Evolutionary conservation across 2,797 vertebrate genomes (phyloP).

Genomic region (Takifugu ocellatus): DNA sequence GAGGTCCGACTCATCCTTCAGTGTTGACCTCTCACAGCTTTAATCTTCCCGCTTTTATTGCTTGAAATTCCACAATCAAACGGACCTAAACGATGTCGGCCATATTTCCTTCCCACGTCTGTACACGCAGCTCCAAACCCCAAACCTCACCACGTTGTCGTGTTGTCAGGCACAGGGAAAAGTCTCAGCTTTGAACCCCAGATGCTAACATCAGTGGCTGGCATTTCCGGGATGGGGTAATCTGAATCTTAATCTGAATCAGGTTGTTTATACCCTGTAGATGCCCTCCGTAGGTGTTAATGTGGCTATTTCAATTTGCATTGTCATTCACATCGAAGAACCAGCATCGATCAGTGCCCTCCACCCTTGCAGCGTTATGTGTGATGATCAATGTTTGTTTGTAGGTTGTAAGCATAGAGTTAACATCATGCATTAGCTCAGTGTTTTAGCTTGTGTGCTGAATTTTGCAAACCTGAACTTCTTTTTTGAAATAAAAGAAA

Average conservation of each 20-base stretch:
- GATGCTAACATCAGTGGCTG: conserved; percentile 7
- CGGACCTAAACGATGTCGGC: conserved; percentile 3
- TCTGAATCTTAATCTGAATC: background rate
- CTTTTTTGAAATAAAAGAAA: too few relatives aligned
- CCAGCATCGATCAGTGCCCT: too few relatives aligned
- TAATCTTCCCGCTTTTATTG: conserved; percentile 20
- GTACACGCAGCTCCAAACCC: conserved; percentile 18
- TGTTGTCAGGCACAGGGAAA: conserved; percentile 27
- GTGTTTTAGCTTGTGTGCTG: too few relatives aligned
- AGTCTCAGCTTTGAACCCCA: conserved; percentile 12
- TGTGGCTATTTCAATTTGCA: too few relatives aligned
- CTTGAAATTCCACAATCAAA: conserved; percentile 3
- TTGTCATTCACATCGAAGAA: too few relatives aligned
- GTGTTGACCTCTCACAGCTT: conserved; percentile 8
- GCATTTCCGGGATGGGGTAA: background rate
- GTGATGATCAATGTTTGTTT: too few relatives aligned
- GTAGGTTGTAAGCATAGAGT: too few relatives aligned
- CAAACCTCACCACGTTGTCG: background rate
- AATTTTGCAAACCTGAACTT: too few relatives aligned
- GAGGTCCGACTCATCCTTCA: background rate
- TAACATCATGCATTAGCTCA: too few relatives aligned
- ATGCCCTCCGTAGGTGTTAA: too few relatives aligned
- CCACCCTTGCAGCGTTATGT: too few relatives aligned
- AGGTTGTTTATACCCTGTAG: too few relatives aligned
- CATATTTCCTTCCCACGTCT: conserved; percentile 3